Evolutionary conservation across 2,888 invertebrate species (phyloP), one percentile per base, ranked within the genome.

Genomic region (Macrosoma leucophasiata): DNA sequence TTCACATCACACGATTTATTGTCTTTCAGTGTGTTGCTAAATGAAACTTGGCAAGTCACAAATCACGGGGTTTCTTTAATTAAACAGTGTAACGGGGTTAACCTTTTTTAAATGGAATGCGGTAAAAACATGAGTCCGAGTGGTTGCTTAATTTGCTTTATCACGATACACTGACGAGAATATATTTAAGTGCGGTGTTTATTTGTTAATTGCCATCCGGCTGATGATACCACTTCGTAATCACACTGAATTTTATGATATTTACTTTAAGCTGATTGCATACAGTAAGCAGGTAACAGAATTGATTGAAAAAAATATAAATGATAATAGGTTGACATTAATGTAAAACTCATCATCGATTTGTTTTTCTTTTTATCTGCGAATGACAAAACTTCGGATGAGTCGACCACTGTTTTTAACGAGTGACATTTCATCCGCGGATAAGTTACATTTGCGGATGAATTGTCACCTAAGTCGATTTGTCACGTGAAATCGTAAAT

Each of bases 161-260:
- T 36, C 29, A 30, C 22, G 13, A 13, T 29, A 11, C 27, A 26
- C 36, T 26, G 25, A 20, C 24, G 13, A 10, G 18, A 31, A 25
- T 31, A 31, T 25, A 29, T 26, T 36, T 30, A 21, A n/a, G n/a
- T n/a, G 21, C 30, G 21, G 48, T 48, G 49, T 60, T 62, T 54
- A 60, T 67, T 63, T 59, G 52, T 58, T 58, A 58, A 63, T 63
- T 57, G 56, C 54, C 52, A 51, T 50, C 52, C 39, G 45, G 41
- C 31, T 39, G 44, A 42, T 45, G 46, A 49, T 52, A 50, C 52
- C 49, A 39, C 30, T 39, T 33, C 24, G 24, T 52, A 47, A 55
- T 43, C 52, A 52, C 44, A 56, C 58, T 46, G 46, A 39, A 33
- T 56, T 72, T 72, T 69, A 73, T 54, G 60, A 67, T 59, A 62